These are phyloP conservation scores for Otolemur crassicaudatus DNA, from an alignment of 2,797 vertebrate genomes.

Conservation along the genomic window DNA sequence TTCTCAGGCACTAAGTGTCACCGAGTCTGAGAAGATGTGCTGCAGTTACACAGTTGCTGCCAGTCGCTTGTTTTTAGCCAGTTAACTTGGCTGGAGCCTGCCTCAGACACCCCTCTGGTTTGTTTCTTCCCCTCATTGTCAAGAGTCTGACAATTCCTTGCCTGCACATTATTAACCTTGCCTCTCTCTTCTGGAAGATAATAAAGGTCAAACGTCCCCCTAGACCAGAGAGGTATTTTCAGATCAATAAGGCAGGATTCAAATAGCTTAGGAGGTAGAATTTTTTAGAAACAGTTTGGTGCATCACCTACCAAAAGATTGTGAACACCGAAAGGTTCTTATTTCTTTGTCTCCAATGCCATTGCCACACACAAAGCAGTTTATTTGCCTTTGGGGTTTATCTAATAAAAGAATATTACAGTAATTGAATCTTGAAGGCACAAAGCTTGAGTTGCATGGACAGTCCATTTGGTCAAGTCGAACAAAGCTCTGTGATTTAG, in stretches of 20 bases:
- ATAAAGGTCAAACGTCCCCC: slow-evolving; percentile 63
- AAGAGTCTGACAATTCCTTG: slow-evolving; percentile 51
- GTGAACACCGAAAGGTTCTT: not conserved
- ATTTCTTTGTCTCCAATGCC: not conserved
- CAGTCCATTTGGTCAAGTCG: not conserved
- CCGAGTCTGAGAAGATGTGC: not conserved
- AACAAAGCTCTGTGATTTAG: not conserved
- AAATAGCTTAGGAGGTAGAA: slow-evolving; percentile 40
- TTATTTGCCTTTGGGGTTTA: not conserved
- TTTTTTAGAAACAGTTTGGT: not conserved
- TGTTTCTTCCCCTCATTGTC: slow-evolving; percentile 48
- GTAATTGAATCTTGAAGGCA: not conserved
- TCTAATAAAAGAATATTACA: not conserved
- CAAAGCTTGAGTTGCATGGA: not conserved
- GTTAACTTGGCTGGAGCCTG: not conserved
- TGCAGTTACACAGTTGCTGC: slow-evolving; percentile 39
- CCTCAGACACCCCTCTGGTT: not conserved
- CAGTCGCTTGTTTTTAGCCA: slow-evolving; percentile 54
- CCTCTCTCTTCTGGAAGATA: slow-evolving; percentile 60
- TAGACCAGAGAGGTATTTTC: slow-evolving; percentile 40
- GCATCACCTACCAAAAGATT: slow-evolving; percentile 33
- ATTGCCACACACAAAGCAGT: not conserved
- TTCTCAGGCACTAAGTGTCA: not conserved
- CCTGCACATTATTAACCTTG: slow-evolving; percentile 21
- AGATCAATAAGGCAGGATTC: slow-evolving; percentile 63